phyloP scores from a whole-genome alignment of 2,888 invertebrate genomes.

The Meteorus cinctellus region DNA sequence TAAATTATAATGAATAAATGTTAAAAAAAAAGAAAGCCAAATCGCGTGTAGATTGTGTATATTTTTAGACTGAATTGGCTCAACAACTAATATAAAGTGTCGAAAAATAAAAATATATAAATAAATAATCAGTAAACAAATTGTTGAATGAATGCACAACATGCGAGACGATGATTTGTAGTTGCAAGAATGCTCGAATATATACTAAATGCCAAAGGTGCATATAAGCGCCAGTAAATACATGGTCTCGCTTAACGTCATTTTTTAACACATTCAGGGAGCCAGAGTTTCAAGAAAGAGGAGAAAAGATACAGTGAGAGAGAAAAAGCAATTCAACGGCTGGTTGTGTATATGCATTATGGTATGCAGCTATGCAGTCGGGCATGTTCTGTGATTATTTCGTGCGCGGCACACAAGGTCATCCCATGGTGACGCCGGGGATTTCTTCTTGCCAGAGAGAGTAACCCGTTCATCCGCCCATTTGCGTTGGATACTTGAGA shows the following conservation, averaged over 20 bases:
- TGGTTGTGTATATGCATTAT: conserved; percentile 52
- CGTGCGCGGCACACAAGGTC: conserved; percentile 64
- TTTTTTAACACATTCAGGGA: conserved; percentile 10
- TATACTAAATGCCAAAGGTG: conserved; percentile 11
- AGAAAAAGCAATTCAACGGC: conserved; percentile 27
- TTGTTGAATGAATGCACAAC: background rate
- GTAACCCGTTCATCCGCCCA: conserved; percentile 39
- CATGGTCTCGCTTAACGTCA: conserved; percentile 1
- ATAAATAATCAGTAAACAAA: conserved; percentile 6
- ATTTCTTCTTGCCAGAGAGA: conserved; percentile 51
- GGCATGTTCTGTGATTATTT: conserved; percentile 69
- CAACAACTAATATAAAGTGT: background rate
- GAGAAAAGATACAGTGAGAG: background rate
- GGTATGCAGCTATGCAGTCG: conserved; percentile 69
- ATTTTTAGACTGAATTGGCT: background rate
- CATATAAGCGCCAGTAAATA: conserved; percentile 14
- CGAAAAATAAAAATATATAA: background rate
- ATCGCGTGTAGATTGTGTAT: too few relatives aligned
- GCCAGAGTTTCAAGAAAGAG: conserved; percentile 1
- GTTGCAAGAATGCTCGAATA: conserved; percentile 6
- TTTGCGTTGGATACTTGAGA: conserved; percentile 42
- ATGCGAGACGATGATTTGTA: background rate
- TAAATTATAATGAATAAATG: too few relatives aligned
- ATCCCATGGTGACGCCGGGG: conserved; percentile 67
- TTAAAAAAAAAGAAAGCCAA: too few relatives aligned